Evolutionary conservation across 1,140 invertebrate species (phyloP).

Genomic region (Trichoplusia ni): DNA sequence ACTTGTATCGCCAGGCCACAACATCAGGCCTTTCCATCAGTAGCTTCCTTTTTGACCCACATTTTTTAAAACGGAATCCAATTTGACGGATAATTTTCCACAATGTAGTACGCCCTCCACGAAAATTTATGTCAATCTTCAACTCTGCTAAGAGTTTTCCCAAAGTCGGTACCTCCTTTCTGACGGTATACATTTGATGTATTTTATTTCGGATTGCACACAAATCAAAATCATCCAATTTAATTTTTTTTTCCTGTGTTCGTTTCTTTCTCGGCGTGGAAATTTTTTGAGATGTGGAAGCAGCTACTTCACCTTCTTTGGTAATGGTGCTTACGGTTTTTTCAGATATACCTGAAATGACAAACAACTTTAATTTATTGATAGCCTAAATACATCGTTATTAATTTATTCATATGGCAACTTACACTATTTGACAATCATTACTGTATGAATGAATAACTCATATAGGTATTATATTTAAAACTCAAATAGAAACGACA

Average conservation of each 20-base stretch:
- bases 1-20: constrained; percentile 5
- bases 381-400: too few species aligned
- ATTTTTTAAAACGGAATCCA: constrained; percentile 56
- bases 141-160: background rate
- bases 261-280: background rate
- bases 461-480: too few species aligned
- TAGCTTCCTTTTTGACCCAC: constrained; percentile 38
- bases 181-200: background rate
- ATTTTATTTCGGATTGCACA: constrained; percentile 1
- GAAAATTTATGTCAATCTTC: constrained; percentile 8
- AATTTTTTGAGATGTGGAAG: background rate
- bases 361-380: too few species aligned
- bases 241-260: background rate
- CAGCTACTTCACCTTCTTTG: background rate
- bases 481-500: too few species aligned
- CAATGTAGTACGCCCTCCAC: constrained; percentile 12
- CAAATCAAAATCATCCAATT: background rate
- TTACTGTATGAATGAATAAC: too few species aligned
- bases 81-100: constrained; percentile 54
- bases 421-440: too few species aligned
- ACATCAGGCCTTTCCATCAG: constrained; percentile 32
- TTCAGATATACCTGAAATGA: constrained; percentile 8
- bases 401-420: too few species aligned
- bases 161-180: background rate
- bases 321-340: background rate